Evolutionary conservation across 1,140 invertebrate species (phyloP).

Genomic region (Caligus rogercresseyi): DNA sequence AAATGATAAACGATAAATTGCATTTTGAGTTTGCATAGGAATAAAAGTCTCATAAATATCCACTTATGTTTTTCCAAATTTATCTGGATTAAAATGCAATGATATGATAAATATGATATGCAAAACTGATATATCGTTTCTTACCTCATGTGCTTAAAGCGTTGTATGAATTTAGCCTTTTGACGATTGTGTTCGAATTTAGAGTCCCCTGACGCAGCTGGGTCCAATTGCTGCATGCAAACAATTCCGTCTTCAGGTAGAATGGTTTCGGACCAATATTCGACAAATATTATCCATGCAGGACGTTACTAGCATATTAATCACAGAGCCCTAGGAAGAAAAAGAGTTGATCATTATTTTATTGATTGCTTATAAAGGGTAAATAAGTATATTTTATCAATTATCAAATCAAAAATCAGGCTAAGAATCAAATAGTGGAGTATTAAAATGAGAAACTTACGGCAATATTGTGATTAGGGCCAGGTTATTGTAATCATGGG

Average conservation of each 20-base stretch:
- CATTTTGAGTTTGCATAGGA: too few species aligned
- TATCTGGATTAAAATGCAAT: too few species aligned
- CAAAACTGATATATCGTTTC: too few species aligned
- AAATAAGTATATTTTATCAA: slow-evolving; percentile 1
- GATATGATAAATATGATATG: too few species aligned
- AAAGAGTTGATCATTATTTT: slow-evolving; percentile 17
- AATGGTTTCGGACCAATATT: slow-evolving; percentile 92
- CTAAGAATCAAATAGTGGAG: slow-evolving; percentile 20
- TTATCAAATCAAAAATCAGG: neutral
- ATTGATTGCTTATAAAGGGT: slow-evolving; percentile 18
- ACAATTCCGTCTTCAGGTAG: slow-evolving; percentile 84
- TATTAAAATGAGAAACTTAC: too few species aligned
- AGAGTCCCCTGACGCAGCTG: slow-evolving; percentile 48
- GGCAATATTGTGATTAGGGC: too few species aligned
- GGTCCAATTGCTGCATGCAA: slow-evolving; percentile 64
- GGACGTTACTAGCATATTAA: slow-evolving; percentile 93
- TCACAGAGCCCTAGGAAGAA: slow-evolving; percentile 60
- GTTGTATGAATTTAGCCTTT: slow-evolving; percentile 86
- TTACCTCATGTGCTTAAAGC: slow-evolving; percentile 86
- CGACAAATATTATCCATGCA: slow-evolving; percentile 96
- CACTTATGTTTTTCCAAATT: too few species aligned
- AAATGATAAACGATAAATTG: too few species aligned
- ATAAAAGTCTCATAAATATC: too few species aligned
- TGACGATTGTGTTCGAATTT: slow-evolving; percentile 77
- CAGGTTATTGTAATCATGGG: too few species aligned